Evolutionary conservation across 1,140 invertebrate genomes (phyloP), one percentile per base, ranked within the genome.

Genomic region (Laupala kohalensis): DNA sequence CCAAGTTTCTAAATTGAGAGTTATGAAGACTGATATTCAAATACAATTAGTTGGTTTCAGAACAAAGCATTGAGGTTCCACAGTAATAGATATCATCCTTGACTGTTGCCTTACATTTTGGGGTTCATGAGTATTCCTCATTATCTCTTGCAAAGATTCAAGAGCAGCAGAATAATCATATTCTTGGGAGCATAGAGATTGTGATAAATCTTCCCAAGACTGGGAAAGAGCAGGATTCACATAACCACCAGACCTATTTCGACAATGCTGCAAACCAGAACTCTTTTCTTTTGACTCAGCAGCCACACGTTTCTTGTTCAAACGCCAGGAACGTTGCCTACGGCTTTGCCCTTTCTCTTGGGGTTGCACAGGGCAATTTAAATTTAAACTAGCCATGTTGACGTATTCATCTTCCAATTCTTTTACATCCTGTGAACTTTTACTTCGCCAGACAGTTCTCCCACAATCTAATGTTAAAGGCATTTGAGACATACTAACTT

Each of bases 181-280:
- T 65, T 71, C 70, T 67, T 71, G 26, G 19, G 63, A 26, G 4
- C n/a, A 27, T n/a, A 71, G 25, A 62, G 5, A 62, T 25, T 23
- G 53, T n/a, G 25, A 30, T 27, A 68, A 26, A 28, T 72, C 71
- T 37, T 72, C 71, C 27, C 12, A 29, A 0, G 71, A 72, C 19
- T 63, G 6, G 13, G 71, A 72, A 28, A 72, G 23, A 13, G 71
- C 71, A 6, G 66, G 29, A 27, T 72, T 72, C 19, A 72, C 66
- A 69, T 72, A 72, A 28, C 71, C 71, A 26, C 71, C 71, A 25
- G 71, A 72, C 13, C 69, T 37, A 63, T 69, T 72, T n/a, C 71
- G 25, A 13, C 37, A 25, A 25, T 72, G 71, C 5, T 29, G 25
- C 24, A 69, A 29, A 4, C 28, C 37, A 53, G 37, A 53, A 53